Percentiles rank a stretch among this genome's conserved stretches.
Conservation (phyloP, 1,140 invertebrate genomes). For the Drosophila persimilis region DNA sequence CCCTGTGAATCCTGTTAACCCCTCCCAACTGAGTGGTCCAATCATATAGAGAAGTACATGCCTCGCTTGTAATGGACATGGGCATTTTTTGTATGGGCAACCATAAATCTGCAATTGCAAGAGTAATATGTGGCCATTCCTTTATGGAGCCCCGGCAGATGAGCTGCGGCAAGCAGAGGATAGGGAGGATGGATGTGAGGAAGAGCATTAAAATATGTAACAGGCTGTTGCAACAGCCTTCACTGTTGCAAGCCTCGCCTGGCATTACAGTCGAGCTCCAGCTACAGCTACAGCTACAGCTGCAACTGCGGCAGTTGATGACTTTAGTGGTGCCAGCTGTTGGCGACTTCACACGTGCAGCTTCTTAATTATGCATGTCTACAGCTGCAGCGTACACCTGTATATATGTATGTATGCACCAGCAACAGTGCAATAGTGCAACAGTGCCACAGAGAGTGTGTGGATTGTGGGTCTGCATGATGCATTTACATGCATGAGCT, state of each 20-base stretch:
- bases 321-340: slow-evolving; percentile 49
- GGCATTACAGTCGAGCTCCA: background rate
- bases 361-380: slow-evolving; percentile 63
- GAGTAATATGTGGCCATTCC: slow-evolving; percentile 19
- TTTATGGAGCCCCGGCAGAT: slow-evolving; percentile 13
- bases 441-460: slow-evolving; percentile 3
- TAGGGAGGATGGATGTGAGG: background rate
- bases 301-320: slow-evolving; percentile 37
- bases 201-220: slow-evolving; percentile 33
- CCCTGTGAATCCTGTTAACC: too few relatives aligned
- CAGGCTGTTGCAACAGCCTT: slow-evolving; percentile 28
- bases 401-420: slow-evolving; percentile 7
- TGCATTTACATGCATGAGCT: slow-evolving; percentile 50
- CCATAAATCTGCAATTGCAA: slow-evolving; percentile 35
- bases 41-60: too few relatives aligned
- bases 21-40: too few relatives aligned
- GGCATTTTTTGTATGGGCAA: background rate
- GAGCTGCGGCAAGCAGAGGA: background rate
- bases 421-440: slow-evolving; percentile 2
- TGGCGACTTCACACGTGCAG: slow-evolving; percentile 61
- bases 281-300: background rate
- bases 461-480: background rate
- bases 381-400: slow-evolving; percentile 33
- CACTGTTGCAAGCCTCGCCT: background rate
- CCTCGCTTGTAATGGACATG: too few relatives aligned